A percentile compares a stretch with the other conserved stretches of the same genome.
Evolutionary conservation across 1,140 invertebrate genomes (phyloP).

Genomic region (Oedothorax gibbosus): DNA sequence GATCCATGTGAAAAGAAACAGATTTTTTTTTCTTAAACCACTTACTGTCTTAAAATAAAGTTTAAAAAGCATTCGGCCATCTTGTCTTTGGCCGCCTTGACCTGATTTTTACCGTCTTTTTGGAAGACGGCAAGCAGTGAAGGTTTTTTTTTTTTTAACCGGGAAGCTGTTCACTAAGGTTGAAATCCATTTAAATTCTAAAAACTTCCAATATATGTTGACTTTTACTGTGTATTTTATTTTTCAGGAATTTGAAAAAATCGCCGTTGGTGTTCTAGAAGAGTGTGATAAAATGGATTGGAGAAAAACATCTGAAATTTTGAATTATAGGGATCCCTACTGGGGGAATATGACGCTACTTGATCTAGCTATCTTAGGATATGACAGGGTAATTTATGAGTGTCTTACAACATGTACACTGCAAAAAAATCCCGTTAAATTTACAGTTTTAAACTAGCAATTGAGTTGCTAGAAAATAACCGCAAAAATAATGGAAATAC

Average conservation of each 20-base stretch:
- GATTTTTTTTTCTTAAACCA: no score
- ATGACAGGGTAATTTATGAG: slow-evolving; percentile 42
- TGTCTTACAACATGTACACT: neutral
- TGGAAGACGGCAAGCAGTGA: neutral
- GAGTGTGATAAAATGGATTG: slow-evolving; percentile 62
- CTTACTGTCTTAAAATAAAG: no score
- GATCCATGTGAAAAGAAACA: no score
- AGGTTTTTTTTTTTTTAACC: neutral
- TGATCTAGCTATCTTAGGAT: slow-evolving; percentile 53
- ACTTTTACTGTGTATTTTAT: neutral
- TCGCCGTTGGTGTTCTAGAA: slow-evolving; percentile 63
- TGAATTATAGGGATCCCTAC: slow-evolving; percentile 62
- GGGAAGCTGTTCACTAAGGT: neutral
- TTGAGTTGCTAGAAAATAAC: no score
- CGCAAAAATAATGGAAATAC: no score
- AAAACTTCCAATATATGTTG: no score
- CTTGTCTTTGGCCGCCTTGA: neutral
- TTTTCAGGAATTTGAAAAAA: slow-evolving; percentile 61
- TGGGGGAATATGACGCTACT: slow-evolving; percentile 64
- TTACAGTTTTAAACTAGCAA: no score
- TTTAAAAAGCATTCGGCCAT: no score
- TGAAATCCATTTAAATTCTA: no score
- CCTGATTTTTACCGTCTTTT: neutral
- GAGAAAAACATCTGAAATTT: slow-evolving; percentile 61
- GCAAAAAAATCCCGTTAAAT: no score